These are phyloP conservation scores for Argyresthia goedartella DNA, from an alignment of 2,888 invertebrate genomes.

Conservation along the genomic window DNA sequence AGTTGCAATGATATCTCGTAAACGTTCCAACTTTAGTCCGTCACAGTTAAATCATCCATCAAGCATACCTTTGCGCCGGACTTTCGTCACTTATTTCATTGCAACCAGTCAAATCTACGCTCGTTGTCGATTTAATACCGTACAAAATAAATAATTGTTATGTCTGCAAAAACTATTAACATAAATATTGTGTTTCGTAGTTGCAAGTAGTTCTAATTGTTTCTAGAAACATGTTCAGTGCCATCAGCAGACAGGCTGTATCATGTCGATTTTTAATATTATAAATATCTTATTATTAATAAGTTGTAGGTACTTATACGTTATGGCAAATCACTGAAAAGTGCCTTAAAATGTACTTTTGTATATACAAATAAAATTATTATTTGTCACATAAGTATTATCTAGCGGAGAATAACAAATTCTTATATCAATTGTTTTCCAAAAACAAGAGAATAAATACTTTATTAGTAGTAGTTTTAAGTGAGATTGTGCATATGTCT, in stretches of 20 bases:
- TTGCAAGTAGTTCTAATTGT: conserved; percentile 19
- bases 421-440: conserved; percentile 56
- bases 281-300: conserved; percentile 15
- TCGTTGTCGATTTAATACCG: conserved; percentile 14
- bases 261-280: conserved; percentile 37
- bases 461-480: conserved; percentile 32
- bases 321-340: conserved; percentile 48
- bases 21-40: no score
- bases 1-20: no score
- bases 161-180: conserved; percentile 53
- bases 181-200: conserved; percentile 46
- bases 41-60: no score
- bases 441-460: conserved; percentile 57
- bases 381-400: conserved; percentile 53
- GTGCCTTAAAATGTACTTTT: conserved; percentile 57
- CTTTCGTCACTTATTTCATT: no score
- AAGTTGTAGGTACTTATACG: conserved; percentile 55
- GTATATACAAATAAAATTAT: conserved; percentile 49
- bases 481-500: conserved; percentile 70
- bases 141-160: conserved; percentile 40
- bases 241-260: conserved; percentile 56
- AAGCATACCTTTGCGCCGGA: no score
- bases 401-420: conserved; percentile 43
- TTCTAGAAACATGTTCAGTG: conserved; percentile 57
- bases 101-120: no score